These are phyloP conservation scores for Hirundichthys speculiger DNA, from an alignment of 2,113 vertebrate genomes.

Conservation along the genomic window DNA sequence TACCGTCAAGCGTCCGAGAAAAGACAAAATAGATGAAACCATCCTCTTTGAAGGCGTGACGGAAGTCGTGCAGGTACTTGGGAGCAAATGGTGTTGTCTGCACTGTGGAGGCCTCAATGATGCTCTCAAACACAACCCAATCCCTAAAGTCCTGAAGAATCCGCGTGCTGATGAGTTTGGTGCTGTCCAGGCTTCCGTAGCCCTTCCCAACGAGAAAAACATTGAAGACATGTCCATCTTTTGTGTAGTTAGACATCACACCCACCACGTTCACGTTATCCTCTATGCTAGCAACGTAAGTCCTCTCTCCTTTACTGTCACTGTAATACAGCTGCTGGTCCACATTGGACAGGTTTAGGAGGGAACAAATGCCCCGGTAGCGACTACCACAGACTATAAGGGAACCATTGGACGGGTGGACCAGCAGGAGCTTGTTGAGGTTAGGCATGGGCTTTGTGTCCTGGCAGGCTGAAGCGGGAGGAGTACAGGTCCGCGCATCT, in stretches of 20 bases:
- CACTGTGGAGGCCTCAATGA: conserved; percentile 85
- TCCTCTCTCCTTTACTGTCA: conserved; percentile 89
- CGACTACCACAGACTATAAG: conserved; percentile 93
- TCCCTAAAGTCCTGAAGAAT: conserved; percentile 82
- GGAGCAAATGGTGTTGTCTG: conserved; percentile 82
- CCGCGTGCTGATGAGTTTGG: conserved; percentile 93
- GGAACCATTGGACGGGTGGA: conserved; percentile 77
- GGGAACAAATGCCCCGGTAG: conserved; percentile 92
- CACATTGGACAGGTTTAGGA: conserved; percentile 87
- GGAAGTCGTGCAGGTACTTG: conserved; percentile 83
- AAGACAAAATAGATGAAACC: conserved; percentile 91
- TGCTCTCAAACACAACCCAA: conserved; percentile 92
- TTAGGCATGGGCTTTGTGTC: conserved; percentile 84
- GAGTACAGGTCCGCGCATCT: conserved; percentile 89
- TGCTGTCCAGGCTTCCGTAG: conserved; percentile 88
- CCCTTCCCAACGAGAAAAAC: conserved; percentile 93
- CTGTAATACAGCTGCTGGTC: conserved; percentile 84
- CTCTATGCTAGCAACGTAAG: conserved; percentile 92
- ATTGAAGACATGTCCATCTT: conserved; percentile 20
- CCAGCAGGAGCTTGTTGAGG: conserved; percentile 90
- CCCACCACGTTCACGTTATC: conserved; percentile 89
- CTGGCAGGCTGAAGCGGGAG: conserved; percentile 86
- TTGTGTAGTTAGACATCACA: conserved; percentile 80
- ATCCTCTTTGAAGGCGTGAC: conserved; percentile 84
- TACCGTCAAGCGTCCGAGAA: conserved; percentile 84